Base-by-base conservation (phyloP, 2,797 vertebrate species). In the Diceros bicornis region DNA sequence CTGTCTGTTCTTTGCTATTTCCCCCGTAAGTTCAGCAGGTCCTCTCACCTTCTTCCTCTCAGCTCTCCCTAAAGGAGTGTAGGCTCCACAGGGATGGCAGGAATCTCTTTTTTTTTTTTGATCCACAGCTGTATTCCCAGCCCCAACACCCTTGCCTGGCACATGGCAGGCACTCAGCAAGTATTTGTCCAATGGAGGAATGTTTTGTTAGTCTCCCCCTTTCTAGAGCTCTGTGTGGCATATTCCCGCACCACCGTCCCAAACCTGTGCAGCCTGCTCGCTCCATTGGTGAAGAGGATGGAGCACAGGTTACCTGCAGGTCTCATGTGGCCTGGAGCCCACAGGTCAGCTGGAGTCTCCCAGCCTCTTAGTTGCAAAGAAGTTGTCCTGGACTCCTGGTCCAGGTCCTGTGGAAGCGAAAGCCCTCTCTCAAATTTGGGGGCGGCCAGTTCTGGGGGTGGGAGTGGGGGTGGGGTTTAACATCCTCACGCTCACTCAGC, bases 401-500 rank as follows among this genome's bases (percentile, higher is more conserved):
- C 32, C 8, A 2, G 0, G 18, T n/a, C 32, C 71, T 2, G 0
- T 17, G 44, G 89, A 47, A 59, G 27, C 25, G 5, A 50, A 34
- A 81, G 61, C 17, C 61, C n/a, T 8, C 47, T 64, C 44, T 16
- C 57, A 68, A 74, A 57, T 47, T 12, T 92, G 64, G 11, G 41
- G 41, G 41, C 41, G 41, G 8, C 29, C 27, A 4, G 29, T 72
- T n/a, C 71, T 17, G 11, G n/a, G 41, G 10, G 1, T 29, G 11
- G n/a, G 41, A 10, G 1, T 29, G 11, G 6, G 2, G 7, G 17
- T 11, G 16, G 14, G 4, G 4, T 59, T 52, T 21, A 0, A 0
- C 5, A 1, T 37, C 44, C 79, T 77, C n/a, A 21, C 0, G 2
- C 23, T 86, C n/a, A n/a, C 50, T 52, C 29, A 61, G 11, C 64